Base-by-base conservation (phyloP, 2,113 vertebrate genomes). In the Romanogobio albipinnatus region DNA sequence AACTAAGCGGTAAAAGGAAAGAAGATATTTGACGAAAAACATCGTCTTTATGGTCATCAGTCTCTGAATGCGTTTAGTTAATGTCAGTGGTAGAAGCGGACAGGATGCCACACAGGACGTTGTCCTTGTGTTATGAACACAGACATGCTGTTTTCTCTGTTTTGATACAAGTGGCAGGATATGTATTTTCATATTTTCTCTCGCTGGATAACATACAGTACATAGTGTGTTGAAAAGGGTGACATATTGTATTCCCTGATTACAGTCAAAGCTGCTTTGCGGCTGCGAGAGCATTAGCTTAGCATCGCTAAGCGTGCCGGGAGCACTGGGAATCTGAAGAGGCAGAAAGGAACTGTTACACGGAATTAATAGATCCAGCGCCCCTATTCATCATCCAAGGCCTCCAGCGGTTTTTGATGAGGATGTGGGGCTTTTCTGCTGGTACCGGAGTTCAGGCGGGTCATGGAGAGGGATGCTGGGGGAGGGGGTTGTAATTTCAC, bases 371-470 rank as follows among this genome's bases (percentile, higher is more conserved):
- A 82, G 80, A 71, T 82, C 80, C 19, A 58, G 29, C 22, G 11
- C 80, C 33, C 7, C 66, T 64, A 86, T 86, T 83, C 53, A 86
- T 86, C 85, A 79, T 86, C 43, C n/a, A 26, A 8, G 7, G 81
- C 81, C 75, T 77, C 47, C 43, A 71, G 85, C 39, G 3, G 64
- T 66, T 87, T 81, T 56, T 88, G 87, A 82, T 68, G 85, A 83
- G 76, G 76, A 86, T 83, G 76, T 61, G 80, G 84, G 39, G 75
- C 81, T 86, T 43, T 82, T 82, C 64, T 71, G 17, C 33, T 43
- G 9, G 14, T 81, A 33, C 64, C 22, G 45, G 73, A 82, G 81
- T 75, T 74, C 73, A 77, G 59, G 59, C 75, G 11, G 45, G 53
- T 73, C 64, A 71, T 9, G 47, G 64, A 82, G 29, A 78, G 6